phyloP scores from a whole-genome alignment of 1,140 invertebrate genomes.

The Aphis gossypii region DNA sequence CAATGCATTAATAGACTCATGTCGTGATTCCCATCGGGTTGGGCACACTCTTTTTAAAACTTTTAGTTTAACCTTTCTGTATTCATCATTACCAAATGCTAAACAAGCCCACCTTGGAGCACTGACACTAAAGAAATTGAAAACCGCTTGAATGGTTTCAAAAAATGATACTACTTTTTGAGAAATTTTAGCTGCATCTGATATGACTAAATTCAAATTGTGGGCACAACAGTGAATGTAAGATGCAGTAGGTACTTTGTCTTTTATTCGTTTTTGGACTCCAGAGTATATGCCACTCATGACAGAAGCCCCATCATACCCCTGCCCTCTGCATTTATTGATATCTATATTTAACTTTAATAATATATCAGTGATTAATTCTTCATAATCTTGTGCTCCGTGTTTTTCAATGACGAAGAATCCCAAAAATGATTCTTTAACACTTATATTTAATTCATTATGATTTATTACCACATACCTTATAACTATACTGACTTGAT shows the following conservation, averaged over 20 bases:
- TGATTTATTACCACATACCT: neutral
- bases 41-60: too few species aligned
- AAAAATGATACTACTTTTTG: slow-evolving; percentile 1
- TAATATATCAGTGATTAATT: neutral
- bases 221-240: slow-evolving; percentile 12
- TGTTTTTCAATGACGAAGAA: slow-evolving; percentile 12
- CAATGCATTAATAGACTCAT: neutral
- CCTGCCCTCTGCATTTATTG: slow-evolving; percentile 15
- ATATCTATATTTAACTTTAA: neutral
- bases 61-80: too few species aligned
- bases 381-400: neutral
- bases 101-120: too few species aligned
- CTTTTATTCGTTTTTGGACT: neutral
- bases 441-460: neutral
- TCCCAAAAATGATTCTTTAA: neutral
- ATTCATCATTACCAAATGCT: too few species aligned
- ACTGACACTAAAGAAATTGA: neutral
- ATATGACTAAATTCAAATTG: slow-evolving; percentile 25
- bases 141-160: neutral
- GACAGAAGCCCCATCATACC: slow-evolving; percentile 3
- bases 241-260: neutral
- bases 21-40: too few species aligned
- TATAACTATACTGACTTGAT: slow-evolving; percentile 23
- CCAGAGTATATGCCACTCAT: neutral
- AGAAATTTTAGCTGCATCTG: neutral